Evolutionary conservation across 2,113 vertebrate species (phyloP).

Genomic region (Toxotes chatareus): DNA sequence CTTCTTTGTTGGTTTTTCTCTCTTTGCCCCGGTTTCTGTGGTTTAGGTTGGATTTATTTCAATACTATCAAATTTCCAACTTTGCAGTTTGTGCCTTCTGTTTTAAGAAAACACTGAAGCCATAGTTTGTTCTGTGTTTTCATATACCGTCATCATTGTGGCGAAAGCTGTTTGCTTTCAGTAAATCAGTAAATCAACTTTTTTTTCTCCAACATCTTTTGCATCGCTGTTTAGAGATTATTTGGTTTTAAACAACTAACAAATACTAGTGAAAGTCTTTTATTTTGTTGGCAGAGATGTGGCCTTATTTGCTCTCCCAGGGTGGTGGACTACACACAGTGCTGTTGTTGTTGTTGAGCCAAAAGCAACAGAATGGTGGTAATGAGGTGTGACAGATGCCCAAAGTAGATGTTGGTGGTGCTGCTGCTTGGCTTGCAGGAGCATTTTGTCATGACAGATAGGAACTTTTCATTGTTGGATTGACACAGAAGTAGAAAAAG

Average conservation of each 20-base stretch:
- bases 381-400: constrained; percentile 76
- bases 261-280: constrained; percentile 23
- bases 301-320: constrained; percentile 49
- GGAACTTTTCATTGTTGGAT: constrained; percentile 52
- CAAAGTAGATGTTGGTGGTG: constrained; percentile 60
- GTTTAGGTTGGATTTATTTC: constrained; percentile 66
- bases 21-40: constrained; percentile 47
- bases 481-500: constrained; percentile 31
- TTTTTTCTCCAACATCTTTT: background rate
- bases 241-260: constrained; percentile 44
- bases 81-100: constrained; percentile 57
- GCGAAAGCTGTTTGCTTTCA: constrained; percentile 37
- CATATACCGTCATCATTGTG: constrained; percentile 12
- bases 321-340: constrained; percentile 54
- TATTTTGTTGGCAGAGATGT: constrained; percentile 46
- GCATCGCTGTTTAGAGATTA: constrained; percentile 51
- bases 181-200: constrained; percentile 13
- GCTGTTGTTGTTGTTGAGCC: constrained; percentile 56
- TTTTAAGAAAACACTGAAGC: constrained; percentile 62
- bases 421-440: constrained; percentile 48
- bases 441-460: constrained; percentile 57
- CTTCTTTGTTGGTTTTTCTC: constrained; percentile 48
- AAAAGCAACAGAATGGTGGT: constrained; percentile 65
- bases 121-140: constrained; percentile 54
- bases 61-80: constrained; percentile 42